Conservation (phyloP, 2,888 invertebrate species). For the Ectemnius lituratus region DNA sequence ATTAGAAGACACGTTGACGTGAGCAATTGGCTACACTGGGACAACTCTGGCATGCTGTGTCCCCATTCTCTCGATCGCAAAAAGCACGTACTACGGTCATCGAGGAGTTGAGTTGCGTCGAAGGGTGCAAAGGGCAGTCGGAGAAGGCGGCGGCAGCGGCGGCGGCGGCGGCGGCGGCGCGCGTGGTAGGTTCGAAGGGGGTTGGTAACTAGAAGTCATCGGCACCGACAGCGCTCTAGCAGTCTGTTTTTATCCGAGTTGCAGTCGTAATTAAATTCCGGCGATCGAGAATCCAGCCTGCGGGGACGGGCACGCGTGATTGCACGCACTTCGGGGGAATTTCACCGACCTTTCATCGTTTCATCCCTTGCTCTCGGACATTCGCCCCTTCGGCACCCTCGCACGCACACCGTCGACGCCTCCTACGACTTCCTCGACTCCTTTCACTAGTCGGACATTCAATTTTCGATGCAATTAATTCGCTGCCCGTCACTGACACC, state of each 20-base stretch:
- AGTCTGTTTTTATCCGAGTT: conserved; percentile 32
- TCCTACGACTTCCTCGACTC: conserved; percentile 6
- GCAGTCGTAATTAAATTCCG: conserved; percentile 51
- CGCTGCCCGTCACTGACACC: no score
- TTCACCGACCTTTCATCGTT: conserved; percentile 23
- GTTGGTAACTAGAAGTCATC: no score
- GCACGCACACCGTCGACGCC: background rate
- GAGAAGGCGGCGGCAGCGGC: no score
- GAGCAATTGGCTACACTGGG: no score
- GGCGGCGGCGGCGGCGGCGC: no score
- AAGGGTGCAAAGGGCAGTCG: no score
- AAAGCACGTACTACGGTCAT: no score
- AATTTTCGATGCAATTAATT: conserved; percentile 4
- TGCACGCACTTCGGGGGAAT: conserved; percentile 42
- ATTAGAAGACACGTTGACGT: no score
- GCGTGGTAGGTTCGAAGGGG: conserved; percentile 3
- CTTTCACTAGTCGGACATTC: background rate
- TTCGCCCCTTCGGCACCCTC: conserved; percentile 20
- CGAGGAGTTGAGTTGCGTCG: no score
- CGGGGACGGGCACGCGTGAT: conserved; percentile 40
- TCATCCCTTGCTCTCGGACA: conserved; percentile 11
- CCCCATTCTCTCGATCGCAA: no score
- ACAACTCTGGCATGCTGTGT: no score
- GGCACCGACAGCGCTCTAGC: conserved; percentile 15
- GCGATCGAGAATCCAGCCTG: conserved; percentile 29